Conservation (phyloP, 1,140 invertebrate species). For the Drosophila watanabei region DNA sequence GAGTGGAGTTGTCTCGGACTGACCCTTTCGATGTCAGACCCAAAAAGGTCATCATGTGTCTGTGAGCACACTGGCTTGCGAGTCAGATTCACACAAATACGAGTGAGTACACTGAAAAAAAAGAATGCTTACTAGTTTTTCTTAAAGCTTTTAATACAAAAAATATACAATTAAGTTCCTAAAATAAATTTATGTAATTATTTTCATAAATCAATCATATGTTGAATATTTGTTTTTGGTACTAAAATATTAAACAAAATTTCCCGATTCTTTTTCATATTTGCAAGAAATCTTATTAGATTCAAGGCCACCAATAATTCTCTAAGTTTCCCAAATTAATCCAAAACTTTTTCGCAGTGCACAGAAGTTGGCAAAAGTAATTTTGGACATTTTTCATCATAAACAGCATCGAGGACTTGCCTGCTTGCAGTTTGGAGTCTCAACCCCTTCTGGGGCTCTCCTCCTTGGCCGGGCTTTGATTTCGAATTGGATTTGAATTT, state of each 20-base stretch:
- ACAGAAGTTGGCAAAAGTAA: slow-evolving; percentile 56
- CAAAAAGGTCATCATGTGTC: slow-evolving; percentile 73
- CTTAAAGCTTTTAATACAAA: not conserved
- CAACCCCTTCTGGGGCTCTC: slow-evolving; percentile 37
- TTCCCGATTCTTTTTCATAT: too few relatives aligned
- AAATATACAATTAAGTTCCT: not conserved
- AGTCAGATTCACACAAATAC: slow-evolving; percentile 3
- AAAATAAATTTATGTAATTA: too few relatives aligned
- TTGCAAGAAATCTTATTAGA: too few relatives aligned
- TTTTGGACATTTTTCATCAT: slow-evolving; percentile 83
- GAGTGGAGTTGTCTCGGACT: slow-evolving; percentile 68
- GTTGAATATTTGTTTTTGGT: too few relatives aligned
- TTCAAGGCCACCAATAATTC: too few relatives aligned
- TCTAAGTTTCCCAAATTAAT: too few relatives aligned
- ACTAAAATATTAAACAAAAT: too few relatives aligned
- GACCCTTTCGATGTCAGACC: slow-evolving; percentile 66
- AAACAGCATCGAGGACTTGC: slow-evolving; percentile 57
- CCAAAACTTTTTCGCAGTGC: not conserved
- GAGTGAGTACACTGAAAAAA: not conserved
- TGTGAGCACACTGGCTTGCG: slow-evolving; percentile 16
- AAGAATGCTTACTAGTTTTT: too few relatives aligned
- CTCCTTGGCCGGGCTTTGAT: slow-evolving; percentile 63
- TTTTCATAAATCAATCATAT: too few relatives aligned
- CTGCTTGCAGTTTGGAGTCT: slow-evolving; percentile 27
- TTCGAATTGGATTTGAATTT: slow-evolving; percentile 83